Conservation (phyloP, 1,140 invertebrate species). For the Lerema accius region DNA sequence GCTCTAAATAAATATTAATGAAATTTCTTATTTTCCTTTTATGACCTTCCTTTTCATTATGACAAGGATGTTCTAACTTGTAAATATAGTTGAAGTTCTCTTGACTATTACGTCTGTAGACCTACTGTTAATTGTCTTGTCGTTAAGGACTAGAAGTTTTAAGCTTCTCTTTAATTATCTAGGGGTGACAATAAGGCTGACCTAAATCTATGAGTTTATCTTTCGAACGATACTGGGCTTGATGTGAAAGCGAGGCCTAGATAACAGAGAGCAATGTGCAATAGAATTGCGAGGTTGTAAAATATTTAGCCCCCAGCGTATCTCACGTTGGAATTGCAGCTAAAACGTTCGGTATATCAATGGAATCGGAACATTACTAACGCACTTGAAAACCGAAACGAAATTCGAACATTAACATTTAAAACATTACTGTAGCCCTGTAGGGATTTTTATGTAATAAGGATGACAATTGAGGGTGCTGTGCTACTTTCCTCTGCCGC, state of each 20-base stretch:
- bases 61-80: too few species aligned
- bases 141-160: too few species aligned
- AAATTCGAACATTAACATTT: background rate
- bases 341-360: background rate
- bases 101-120: too few species aligned
- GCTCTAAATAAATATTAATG: too few species aligned
- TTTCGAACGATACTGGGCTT: background rate
- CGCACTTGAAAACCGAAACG: background rate
- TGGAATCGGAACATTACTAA: background rate
- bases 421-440: slow-evolving; percentile 10
- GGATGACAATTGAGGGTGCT: too few species aligned
- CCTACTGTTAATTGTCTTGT: too few species aligned
- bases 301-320: slow-evolving; percentile 8
- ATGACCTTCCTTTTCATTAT: too few species aligned
- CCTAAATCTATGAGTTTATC: slow-evolving; percentile 12
- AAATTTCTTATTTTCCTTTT: too few species aligned
- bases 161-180: too few species aligned
- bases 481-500: too few species aligned
- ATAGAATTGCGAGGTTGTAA: slow-evolving; percentile 8
- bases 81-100: too few species aligned
- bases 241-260: slow-evolving; percentile 2
- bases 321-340: slow-evolving; percentile 4
- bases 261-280: slow-evolving; percentile 2
- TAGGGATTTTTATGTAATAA: too few species aligned
- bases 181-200: background rate